Evolutionary conservation across 1,140 invertebrate genomes (phyloP).

Genomic region (Centruroides sculpturatus): DNA sequence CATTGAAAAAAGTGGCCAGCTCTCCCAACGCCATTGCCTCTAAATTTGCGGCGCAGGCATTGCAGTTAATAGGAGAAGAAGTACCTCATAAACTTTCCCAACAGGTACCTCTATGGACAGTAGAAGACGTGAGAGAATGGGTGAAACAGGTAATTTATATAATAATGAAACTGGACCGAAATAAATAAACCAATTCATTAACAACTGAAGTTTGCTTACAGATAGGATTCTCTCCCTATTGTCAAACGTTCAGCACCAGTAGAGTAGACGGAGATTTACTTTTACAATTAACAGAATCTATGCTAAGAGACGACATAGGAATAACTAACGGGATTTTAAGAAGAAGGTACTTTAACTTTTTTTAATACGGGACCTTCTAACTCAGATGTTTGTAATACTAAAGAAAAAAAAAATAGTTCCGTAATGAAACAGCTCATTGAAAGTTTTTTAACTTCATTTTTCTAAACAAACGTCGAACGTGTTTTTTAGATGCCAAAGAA

Average conservation of each 20-base stretch:
- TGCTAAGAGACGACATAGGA: slow-evolving; percentile 84
- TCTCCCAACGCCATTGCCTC: slow-evolving; percentile 96
- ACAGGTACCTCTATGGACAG: slow-evolving; percentile 93
- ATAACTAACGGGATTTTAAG: slow-evolving; percentile 85
- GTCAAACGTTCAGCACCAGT: slow-evolving; percentile 69
- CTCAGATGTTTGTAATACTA: too few species aligned
- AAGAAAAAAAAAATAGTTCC: background rate
- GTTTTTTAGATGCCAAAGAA: slow-evolving; percentile 42
- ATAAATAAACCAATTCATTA: too few species aligned
- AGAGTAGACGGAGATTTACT: slow-evolving; percentile 94
- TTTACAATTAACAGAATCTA: slow-evolving; percentile 79
- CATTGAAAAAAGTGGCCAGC: slow-evolving; percentile 89
- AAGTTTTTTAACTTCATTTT: slow-evolving; percentile 39
- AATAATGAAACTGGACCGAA: background rate
- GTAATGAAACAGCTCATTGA: too few species aligned
- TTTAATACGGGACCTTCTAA: too few species aligned
- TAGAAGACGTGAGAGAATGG: slow-evolving; percentile 93
- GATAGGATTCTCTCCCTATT: slow-evolving; percentile 81
- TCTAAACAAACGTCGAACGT: slow-evolving; percentile 59
- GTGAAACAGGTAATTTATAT: slow-evolving; percentile 57
- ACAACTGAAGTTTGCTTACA: slow-evolving; percentile 25
- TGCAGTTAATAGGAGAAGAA: slow-evolving; percentile 88
- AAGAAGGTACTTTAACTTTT: slow-evolving; percentile 39
- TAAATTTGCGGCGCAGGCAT: slow-evolving; percentile 89
- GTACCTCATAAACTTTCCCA: slow-evolving; percentile 94